phyloP scores from a whole-genome alignment of 23 tunicate genomes.

The Styela clava region DNA sequence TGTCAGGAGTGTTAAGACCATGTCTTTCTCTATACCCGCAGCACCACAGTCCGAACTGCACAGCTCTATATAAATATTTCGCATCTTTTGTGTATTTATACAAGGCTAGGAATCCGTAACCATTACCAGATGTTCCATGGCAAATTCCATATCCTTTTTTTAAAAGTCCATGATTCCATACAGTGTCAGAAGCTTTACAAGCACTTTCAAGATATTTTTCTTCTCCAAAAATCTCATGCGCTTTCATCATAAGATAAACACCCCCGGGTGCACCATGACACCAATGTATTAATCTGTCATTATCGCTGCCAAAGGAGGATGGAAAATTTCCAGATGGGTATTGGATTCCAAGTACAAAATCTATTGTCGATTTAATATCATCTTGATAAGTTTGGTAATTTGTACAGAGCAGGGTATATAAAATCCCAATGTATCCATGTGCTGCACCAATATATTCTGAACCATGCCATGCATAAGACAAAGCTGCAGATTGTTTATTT shows the following conservation, averaged over 20 bases:
- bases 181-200: constrained; percentile 45
- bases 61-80: constrained; percentile 77
- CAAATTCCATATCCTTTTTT: constrained; percentile 92
- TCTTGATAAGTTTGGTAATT: constrained; percentile 3
- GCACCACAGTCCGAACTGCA: constrained; percentile 43
- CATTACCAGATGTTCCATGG: constrained; percentile 90
- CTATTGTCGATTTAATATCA: constrained; percentile 36
- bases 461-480: constrained; percentile 68
- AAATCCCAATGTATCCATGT: constrained; percentile 82
- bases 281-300: constrained; percentile 75
- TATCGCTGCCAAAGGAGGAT: constrained; percentile 35
- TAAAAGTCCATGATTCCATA: constrained; percentile 80
- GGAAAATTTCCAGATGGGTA: constrained; percentile 51
- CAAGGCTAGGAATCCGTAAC: constrained; percentile 70
- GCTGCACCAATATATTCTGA: constrained; percentile 71
- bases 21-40: constrained; percentile 10
- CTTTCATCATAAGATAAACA: constrained; percentile 21
- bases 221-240: constrained; percentile 5
- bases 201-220: constrained; percentile 54
- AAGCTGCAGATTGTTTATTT: constrained; percentile 15
- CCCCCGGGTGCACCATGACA: constrained; percentile 92
- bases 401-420: constrained; percentile 42
- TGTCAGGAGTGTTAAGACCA: constrained; percentile 70
- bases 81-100: constrained; percentile 65
- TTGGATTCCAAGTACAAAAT: constrained; percentile 41